phyloP scores from a whole-genome alignment of 2,888 invertebrate genomes.

The Deilephila elpenor region DNA sequence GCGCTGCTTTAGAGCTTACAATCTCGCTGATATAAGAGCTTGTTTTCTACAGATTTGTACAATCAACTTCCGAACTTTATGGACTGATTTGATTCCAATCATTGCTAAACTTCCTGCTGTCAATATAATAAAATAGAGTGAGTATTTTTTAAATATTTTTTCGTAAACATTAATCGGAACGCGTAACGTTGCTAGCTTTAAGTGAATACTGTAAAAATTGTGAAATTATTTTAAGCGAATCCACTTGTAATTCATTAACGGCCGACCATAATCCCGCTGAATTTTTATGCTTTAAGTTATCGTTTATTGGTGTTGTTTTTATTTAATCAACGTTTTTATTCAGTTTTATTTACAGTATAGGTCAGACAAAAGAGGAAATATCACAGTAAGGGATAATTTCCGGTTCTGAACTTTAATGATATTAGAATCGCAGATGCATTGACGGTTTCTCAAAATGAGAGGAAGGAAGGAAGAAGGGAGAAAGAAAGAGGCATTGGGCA shows the following conservation, averaged over 20 bases:
- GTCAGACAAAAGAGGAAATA: too few species aligned
- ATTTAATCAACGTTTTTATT: too few species aligned
- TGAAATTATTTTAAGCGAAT: slow-evolving; percentile 16
- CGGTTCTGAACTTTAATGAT: too few species aligned
- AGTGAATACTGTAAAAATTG: background rate
- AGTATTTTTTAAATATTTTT: background rate
- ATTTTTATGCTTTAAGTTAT: slow-evolving; percentile 8
- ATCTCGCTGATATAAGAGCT: background rate
- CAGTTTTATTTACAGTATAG: too few species aligned
- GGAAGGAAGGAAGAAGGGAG: too few species aligned
- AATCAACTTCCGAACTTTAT: background rate
- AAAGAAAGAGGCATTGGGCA: too few species aligned
- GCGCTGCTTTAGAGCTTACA: background rate
- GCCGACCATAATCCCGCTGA: background rate
- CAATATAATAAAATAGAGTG: background rate
- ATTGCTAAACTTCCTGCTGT: background rate
- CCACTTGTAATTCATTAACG: slow-evolving; percentile 17
- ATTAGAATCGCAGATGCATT: too few species aligned
- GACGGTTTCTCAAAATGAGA: too few species aligned
- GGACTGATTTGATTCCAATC: background rate
- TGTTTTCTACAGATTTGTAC: background rate
- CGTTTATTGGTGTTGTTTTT: too few species aligned
- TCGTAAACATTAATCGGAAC: background rate
- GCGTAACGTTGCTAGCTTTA: background rate
- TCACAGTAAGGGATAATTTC: too few species aligned